Base-by-base conservation (phyloP, 1,140 invertebrate genomes). In the Hylaeus anthracinus region DNA sequence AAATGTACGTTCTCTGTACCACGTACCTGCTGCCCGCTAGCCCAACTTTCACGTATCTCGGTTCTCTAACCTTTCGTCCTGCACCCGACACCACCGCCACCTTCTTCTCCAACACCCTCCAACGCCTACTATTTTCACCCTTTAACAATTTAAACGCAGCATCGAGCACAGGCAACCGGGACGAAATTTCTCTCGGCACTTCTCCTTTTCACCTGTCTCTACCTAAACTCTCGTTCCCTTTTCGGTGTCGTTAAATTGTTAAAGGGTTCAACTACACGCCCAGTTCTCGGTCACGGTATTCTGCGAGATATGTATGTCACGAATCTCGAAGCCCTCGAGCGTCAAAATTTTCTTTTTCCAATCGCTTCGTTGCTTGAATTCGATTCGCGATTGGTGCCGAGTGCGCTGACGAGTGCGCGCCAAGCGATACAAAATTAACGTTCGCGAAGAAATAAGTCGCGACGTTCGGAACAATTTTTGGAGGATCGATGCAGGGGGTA, bases 1-100 rank as follows among this genome's bases (percentile, higher is more conserved):
- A 92, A 92, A 92, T 87, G 91, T 92, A 92, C 85, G 91, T 92
- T 86, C 83, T 77, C 82, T 88, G 86, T 86, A 82, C 87, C 82
- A 88, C 81, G 84, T 87, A 86, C 81, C 84, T 71, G 85, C 77
- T 83, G 72, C 83, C 79, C 85, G 85, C 79, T 85, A 83, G 51
- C 56, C 76, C 72, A 55, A 73, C 51, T 83, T 60, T 76, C 76
- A 53, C 83, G 67, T 77, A 60, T 74, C 69, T 86, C 75, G 71
- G 65, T 72, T 81, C 60, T 84, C 45, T 78, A 60, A 10, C 39
- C 76, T 9, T 39, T 63, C 43, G 48, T 26, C 58, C 75, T 75
- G 26, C 53, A 64, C 58, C 51, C n/a, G 12, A 39, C 14, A 51
- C 43, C 51, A 61, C 10, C 6, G 3, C 39, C 5, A 58, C 39